Conservation (phyloP, 2,113 vertebrate species). For the Empidonax traillii region DNA sequence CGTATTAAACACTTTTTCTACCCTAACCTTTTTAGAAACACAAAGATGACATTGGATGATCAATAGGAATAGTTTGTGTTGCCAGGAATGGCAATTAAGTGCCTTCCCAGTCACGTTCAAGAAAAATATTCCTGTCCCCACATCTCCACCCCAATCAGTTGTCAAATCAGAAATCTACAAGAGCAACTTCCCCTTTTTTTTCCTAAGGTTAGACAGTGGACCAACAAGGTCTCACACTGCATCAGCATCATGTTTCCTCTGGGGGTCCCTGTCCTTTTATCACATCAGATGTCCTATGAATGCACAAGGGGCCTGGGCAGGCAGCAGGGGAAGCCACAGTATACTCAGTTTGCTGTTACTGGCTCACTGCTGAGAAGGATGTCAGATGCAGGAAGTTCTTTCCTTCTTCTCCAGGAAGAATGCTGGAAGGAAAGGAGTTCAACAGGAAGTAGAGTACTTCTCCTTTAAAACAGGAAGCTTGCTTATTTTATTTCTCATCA, state of each 20-base stretch:
- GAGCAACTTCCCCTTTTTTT: neutral
- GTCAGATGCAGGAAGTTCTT: neutral
- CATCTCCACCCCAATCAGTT: neutral
- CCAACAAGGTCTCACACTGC: neutral
- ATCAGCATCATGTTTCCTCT: accelerated
- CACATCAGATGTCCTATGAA: neutral
- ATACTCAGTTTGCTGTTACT: neutral
- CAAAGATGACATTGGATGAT: neutral
- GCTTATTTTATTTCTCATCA: neutral
- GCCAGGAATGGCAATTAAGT: neutral
- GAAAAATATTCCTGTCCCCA: neutral
- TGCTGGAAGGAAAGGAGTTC: neutral
- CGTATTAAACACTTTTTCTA: neutral
- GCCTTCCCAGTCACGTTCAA: accelerated
- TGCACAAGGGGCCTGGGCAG: neutral
- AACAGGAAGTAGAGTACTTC: neutral
- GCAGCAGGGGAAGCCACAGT: neutral
- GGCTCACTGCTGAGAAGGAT: neutral
- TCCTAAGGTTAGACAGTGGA: neutral
- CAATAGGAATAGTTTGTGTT: neutral
- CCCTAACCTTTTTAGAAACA: neutral
- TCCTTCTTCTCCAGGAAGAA: neutral
- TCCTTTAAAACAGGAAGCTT: neutral
- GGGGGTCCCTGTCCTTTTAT: neutral
- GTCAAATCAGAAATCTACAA: neutral